These are phyloP conservation scores for Macrobrachium rosenbergii DNA, from an alignment of 1,140 invertebrate species.

Conservation along the genomic window DNA sequence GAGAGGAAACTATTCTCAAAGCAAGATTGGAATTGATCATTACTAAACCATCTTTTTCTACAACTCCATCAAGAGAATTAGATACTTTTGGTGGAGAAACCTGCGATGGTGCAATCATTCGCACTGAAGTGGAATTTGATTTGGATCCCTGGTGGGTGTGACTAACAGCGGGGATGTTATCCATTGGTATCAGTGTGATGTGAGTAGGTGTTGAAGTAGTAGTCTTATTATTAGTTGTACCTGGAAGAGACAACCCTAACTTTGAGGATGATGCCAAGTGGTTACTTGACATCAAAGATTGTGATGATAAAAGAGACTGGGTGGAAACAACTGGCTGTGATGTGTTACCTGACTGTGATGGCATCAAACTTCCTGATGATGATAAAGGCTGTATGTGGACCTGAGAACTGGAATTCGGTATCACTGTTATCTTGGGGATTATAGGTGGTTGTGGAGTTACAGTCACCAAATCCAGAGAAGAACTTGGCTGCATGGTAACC, in stretches of 20 bases:
- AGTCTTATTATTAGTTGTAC: conserved; percentile 40
- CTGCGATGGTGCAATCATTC: conserved; percentile 42
- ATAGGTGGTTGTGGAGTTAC: conserved; percentile 21
- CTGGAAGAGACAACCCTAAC: conserved; percentile 31
- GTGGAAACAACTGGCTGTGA: conserved; percentile 28
- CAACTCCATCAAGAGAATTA: conserved; percentile 28
- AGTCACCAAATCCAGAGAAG: conserved; percentile 25
- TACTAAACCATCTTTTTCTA: conserved; percentile 62
- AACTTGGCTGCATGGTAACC: conserved; percentile 38
- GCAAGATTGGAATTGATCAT: conserved; percentile 65
- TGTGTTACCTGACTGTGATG: neutral
- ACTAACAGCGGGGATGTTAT: conserved; percentile 48
- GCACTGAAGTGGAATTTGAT: conserved; percentile 23
- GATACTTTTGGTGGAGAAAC: conserved; percentile 21
- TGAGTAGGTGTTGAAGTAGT: conserved; percentile 40
- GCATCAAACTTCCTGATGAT: conserved; percentile 4
- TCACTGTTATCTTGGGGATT: conserved; percentile 52
- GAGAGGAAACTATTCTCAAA: conserved; percentile 62
- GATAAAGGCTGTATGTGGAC: conserved; percentile 37
- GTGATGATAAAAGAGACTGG: conserved; percentile 20
- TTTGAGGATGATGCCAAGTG: conserved; percentile 34
- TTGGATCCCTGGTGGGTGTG: conserved; percentile 44
- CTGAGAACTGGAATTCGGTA: conserved; percentile 16
- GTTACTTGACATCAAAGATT: conserved; percentile 36
- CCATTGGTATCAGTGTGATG: conserved; percentile 53